Evolutionary conservation across 2,888 invertebrate species (phyloP).

Genomic region (Scrobipalpa costella): DNA sequence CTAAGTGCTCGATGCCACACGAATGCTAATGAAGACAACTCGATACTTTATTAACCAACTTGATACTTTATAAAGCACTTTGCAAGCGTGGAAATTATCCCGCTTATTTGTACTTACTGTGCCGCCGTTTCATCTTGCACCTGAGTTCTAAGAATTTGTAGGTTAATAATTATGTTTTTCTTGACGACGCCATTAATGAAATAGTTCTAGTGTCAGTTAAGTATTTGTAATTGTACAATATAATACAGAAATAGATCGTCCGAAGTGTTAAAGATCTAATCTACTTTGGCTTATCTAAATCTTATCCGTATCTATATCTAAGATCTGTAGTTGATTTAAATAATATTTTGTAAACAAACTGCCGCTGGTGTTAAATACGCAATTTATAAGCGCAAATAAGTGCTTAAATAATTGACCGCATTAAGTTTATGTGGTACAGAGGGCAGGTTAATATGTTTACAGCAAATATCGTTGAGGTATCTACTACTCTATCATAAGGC

Average conservation of each 20-base stretch:
- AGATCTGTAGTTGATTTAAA: no score
- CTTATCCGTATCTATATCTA: no score
- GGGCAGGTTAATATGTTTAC: no score
- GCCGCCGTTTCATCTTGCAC: conserved; percentile 9
- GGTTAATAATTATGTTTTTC: neutral
- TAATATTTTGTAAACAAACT: neutral
- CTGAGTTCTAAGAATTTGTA: neutral
- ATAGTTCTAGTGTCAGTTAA: neutral
- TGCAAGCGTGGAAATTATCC: conserved; percentile 27
- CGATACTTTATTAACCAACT: conserved; percentile 29
- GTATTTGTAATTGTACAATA: neutral
- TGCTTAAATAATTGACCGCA: neutral
- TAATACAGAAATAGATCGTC: no score
- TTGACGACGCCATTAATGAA: neutral
- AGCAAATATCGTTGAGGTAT: no score
- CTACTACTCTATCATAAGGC: no score
- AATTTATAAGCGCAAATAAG: neutral
- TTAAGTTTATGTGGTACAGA: no score
- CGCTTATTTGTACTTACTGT: conserved; percentile 4
- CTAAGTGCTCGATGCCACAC: conserved; percentile 60
- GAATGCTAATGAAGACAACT: conserved; percentile 60
- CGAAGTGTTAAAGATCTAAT: no score
- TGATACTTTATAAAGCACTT: conserved; percentile 29
- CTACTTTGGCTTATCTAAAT: no score
- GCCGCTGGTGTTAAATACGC: neutral